phyloP scores from a whole-genome alignment of 2,797 vertebrate genomes.

The Malurus leucopterus region DNA sequence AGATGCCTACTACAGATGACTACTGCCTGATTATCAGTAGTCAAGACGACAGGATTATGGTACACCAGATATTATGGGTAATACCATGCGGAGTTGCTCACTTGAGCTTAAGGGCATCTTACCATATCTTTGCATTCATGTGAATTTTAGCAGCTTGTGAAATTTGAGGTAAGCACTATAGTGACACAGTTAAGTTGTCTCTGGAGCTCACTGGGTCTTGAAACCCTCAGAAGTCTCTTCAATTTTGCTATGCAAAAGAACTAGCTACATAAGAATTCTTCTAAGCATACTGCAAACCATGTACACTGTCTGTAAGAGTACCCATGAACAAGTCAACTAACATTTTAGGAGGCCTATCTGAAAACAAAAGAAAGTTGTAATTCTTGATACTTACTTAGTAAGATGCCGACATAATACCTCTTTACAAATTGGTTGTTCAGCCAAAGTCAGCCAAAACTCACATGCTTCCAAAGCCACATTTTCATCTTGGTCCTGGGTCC shows the following conservation, averaged over 20 bases:
- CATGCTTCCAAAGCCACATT: conserved; percentile 95
- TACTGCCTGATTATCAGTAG: background rate
- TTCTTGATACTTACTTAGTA: conserved; percentile 82
- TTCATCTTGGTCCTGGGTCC: conserved; percentile 95
- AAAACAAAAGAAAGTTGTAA: background rate
- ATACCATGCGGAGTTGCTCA: fast-evolving
- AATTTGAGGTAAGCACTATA: background rate
- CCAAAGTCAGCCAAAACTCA: conserved; percentile 95
- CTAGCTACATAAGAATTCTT: background rate
- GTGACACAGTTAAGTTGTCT: background rate
- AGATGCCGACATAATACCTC: conserved; percentile 92
- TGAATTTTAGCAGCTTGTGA: background rate
- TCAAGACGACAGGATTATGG: background rate
- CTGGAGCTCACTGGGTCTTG: background rate
- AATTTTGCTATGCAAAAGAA: background rate
- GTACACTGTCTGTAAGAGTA: background rate
- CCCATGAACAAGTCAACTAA: background rate
- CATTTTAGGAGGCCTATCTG: background rate
- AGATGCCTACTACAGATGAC: background rate
- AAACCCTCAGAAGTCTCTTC: background rate
- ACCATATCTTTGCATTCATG: background rate
- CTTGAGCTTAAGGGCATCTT: background rate
- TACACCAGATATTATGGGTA: background rate
- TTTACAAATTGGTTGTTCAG: conserved; percentile 95
- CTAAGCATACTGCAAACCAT: background rate